These are phyloP conservation scores for Helarctos malayanus DNA, from an alignment of 2,797 vertebrate species.

Conservation along the genomic window DNA sequence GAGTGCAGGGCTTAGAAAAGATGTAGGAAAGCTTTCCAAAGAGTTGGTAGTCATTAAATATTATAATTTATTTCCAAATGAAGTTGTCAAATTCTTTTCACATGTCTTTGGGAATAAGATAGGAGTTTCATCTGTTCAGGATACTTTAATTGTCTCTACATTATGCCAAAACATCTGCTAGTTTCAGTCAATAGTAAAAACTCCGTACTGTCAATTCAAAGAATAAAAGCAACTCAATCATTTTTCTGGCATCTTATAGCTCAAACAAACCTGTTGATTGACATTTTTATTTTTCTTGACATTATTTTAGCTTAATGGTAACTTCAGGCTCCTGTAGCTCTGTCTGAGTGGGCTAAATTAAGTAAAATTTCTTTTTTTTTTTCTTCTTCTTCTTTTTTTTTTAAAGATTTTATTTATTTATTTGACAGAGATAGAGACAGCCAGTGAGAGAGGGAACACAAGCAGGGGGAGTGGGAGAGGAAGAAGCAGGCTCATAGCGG, in stretches of 20 bases:
- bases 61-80: constrained; percentile 78
- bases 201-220: constrained; percentile 65
- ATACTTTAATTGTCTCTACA: constrained; percentile 77
- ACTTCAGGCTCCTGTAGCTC: neutral
- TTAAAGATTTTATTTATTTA: too few species aligned
- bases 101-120: constrained; percentile 76
- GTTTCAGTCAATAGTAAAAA: constrained; percentile 72
- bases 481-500: too few species aligned
- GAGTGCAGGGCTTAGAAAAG: constrained; percentile 42
- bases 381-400: too few species aligned
- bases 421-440: too few species aligned
- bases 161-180: constrained; percentile 76
- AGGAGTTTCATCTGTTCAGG: constrained; percentile 66
- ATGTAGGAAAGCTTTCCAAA: constrained; percentile 51
- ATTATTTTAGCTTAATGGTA: constrained; percentile 64
- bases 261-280: constrained; percentile 67
- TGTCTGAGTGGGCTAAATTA: constrained; percentile 10
- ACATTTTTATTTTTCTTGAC: constrained; percentile 59
- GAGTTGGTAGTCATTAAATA: constrained; percentile 70
- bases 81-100: constrained; percentile 77
- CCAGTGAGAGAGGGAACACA: too few species aligned
- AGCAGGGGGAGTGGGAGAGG: too few species aligned
- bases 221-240: constrained; percentile 70
- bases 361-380: constrained; percentile 7
- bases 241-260: constrained; percentile 57